Evolutionary conservation across 2,888 invertebrate species (phyloP), one percentile per base, ranked within the genome.

Genomic region (Clivina fossor): DNA sequence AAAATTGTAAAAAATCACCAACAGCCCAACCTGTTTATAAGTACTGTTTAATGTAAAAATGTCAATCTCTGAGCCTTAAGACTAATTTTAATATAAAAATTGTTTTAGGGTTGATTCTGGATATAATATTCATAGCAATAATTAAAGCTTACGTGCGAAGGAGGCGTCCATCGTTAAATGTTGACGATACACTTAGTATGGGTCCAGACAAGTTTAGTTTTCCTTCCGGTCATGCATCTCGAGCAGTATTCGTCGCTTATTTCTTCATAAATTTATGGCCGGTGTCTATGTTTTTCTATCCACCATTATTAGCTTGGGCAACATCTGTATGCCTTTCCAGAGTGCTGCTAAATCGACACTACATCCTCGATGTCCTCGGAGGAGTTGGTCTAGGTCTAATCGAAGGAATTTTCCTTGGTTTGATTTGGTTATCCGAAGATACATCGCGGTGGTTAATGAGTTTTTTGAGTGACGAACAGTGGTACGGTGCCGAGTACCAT

Each of bases 221-320:
- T 71, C 98, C 97, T 8, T 97, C 96, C 0, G 96, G 96, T 0
- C 97, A 98, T 72, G 85, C 93, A 1, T 93, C 95, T 19, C 77
- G 97, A 63, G 84, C 92, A 0, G 80, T 86, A 3, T 82, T 89
- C 69, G 76, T 96, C 16, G 77, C 85, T 2, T 82, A 84, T 56
- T 88, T 90, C 68, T 86, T 93, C 60, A 77, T 82, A 3, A 75
- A 78, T 58, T 66, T 88, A 16, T 80, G 81, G 71, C 84, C 87
- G 0, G 63, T 88, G 2, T 76, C 83, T 1, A 65, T 80, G 4
- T 63, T 87, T 47, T 80, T 81, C 60, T 75, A 80, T 59, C 80
- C 83, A 16, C 80, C 87, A 0, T 65, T 93, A 8, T 63, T 86
- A 1, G 80, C 84, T 0, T 96, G 95, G 95, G 80, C 84, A 0